Percentiles rank a stretch among this genome's conserved stretches.
Conservation (phyloP, 1,140 invertebrate species). For the Ostrea denselamellosa region DNA sequence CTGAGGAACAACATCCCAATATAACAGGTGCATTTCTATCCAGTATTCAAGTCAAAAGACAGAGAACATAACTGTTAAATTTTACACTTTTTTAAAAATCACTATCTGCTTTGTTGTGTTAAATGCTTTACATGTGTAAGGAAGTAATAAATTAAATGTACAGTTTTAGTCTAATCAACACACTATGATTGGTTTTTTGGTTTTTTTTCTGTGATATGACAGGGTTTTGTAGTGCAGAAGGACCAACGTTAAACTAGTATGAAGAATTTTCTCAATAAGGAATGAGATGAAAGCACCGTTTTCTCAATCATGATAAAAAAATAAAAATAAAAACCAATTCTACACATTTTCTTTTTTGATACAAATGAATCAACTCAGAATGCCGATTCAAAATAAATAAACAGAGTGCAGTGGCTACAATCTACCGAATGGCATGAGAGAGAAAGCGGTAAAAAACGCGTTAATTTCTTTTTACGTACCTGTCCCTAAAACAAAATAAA, state of each 20-base stretch:
- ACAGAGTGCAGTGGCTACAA: neutral
- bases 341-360: neutral
- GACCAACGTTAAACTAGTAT: neutral
- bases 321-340: neutral
- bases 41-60: too few relatives aligned
- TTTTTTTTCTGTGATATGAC: too few relatives aligned
- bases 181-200: too few relatives aligned
- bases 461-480: conserved; percentile 1
- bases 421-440: conserved; percentile 5
- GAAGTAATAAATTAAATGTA: too few relatives aligned
- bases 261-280: neutral
- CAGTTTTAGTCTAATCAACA: too few relatives aligned
- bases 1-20: too few relatives aligned
- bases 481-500: conserved; percentile 33
- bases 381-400: neutral
- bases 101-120: too few relatives aligned
- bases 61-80: too few relatives aligned
- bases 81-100: too few relatives aligned
- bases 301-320: conserved; percentile 27
- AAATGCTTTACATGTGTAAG: too few relatives aligned
- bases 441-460: conserved; percentile 31
- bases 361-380: neutral
- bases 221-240: too few relatives aligned
- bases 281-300: neutral
- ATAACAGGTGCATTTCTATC: too few relatives aligned